phyloP scores from a whole-genome alignment of 2,113 vertebrate species.

The Podarcis muralis region DNA sequence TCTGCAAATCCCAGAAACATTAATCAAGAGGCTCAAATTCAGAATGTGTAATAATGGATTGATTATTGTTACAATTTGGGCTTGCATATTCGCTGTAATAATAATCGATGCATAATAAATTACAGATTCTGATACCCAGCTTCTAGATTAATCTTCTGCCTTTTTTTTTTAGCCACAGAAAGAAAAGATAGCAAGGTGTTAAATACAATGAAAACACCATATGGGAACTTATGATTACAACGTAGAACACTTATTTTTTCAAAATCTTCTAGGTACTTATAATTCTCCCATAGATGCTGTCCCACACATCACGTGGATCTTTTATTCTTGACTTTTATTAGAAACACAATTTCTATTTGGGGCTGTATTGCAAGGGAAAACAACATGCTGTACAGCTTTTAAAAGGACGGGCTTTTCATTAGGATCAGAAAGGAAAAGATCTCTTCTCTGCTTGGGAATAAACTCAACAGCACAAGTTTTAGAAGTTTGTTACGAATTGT shows the following conservation, averaged over 20 bases:
- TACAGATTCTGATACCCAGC: background rate
- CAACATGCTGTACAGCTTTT: background rate
- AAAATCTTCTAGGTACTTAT: background rate
- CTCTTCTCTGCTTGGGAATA: constrained; percentile 7
- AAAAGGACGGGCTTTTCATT: background rate
- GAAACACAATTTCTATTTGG: constrained; percentile 22
- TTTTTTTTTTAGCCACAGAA: background rate
- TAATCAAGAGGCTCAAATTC: too few relatives aligned
- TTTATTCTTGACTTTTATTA: constrained; percentile 28
- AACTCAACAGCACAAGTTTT: constrained; percentile 36
- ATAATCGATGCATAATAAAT: accelerated
- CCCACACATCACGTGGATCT: background rate
- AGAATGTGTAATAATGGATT: too few relatives aligned
- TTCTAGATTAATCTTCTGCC: background rate
- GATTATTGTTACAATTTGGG: background rate
- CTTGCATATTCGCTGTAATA: background rate
- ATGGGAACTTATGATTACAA: background rate
- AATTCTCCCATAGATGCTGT: background rate
- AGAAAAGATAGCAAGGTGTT: background rate
- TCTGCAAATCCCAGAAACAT: background rate
- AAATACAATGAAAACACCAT: background rate
- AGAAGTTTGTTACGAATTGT: constrained; percentile 18
- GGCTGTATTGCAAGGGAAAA: constrained; percentile 23
- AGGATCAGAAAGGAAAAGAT: background rate
- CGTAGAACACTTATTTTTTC: background rate